phyloP scores from a whole-genome alignment of 2,797 vertebrate genomes.

The Hippoglossus hippoglossus region DNA sequence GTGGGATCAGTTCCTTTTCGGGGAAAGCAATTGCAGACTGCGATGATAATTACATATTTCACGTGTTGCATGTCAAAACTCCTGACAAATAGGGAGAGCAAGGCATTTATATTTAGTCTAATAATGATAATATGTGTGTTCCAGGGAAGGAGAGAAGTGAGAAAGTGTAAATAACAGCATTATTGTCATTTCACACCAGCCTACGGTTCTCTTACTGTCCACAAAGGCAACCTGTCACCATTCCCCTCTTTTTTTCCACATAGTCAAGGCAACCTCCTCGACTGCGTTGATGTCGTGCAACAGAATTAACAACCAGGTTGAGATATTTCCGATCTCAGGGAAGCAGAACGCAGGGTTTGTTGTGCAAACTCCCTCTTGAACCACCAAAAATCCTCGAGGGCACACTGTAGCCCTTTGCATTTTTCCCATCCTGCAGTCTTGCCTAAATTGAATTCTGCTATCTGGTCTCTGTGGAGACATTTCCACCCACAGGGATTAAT shows the following conservation, averaged over 20 bases:
- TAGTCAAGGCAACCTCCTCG: constrained; percentile 46
- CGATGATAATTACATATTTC: constrained; percentile 36
- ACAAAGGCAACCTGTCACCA: constrained; percentile 14
- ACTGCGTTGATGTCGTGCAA: constrained; percentile 47
- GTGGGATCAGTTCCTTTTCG: constrained; percentile 11
- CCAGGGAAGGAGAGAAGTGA: constrained; percentile 43
- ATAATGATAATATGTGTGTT: constrained; percentile 43
- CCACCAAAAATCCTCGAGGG: not conserved
- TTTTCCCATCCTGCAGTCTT: constrained; percentile 2
- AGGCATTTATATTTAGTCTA: constrained; percentile 33
- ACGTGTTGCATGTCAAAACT: constrained; percentile 30
- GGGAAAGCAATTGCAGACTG: constrained; percentile 2
- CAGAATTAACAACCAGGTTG: constrained; percentile 17
- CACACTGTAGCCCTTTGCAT: not conserved
- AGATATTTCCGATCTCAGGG: constrained; percentile 6
- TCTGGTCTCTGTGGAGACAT: constrained; percentile 6
- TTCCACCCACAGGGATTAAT: not conserved
- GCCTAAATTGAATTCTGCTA: constrained; percentile 13
- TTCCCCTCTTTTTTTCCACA: constrained; percentile 37
- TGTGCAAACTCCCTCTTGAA: not conserved
- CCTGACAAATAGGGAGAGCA: constrained; percentile 28
- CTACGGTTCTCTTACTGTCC: constrained; percentile 67
- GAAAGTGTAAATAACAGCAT: constrained; percentile 67
- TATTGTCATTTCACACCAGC: constrained; percentile 72
- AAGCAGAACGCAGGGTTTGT: not conserved